phyloP scores from a whole-genome alignment of 2,113 vertebrate genomes.

The Cyanocitta stelleri region DNA sequence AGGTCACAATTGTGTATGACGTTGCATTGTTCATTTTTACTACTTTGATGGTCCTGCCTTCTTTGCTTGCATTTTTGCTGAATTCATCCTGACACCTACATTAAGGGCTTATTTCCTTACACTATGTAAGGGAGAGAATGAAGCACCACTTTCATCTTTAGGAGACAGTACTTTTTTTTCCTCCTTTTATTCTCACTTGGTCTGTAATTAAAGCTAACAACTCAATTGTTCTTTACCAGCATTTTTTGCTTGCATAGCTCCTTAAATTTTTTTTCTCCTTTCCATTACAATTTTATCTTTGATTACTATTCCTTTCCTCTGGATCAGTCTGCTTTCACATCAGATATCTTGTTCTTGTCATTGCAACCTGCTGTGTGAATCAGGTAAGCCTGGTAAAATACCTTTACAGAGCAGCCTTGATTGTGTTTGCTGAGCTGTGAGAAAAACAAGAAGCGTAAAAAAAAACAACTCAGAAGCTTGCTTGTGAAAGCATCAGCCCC shows the following conservation, averaged over 20 bases:
- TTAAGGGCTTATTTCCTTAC: background rate
- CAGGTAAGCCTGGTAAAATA: background rate
- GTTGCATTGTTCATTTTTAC: background rate
- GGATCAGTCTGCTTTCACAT: background rate
- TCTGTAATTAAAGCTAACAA: background rate
- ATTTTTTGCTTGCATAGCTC: background rate
- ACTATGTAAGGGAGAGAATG: background rate
- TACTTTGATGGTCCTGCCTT: background rate
- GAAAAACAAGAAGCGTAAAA: background rate
- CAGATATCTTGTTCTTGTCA: background rate
- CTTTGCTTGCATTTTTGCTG: background rate
- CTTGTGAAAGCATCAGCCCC: background rate
- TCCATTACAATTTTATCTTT: background rate
- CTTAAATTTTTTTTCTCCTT: background rate
- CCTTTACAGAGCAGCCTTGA: background rate
- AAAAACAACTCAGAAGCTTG: background rate
- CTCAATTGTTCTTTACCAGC: background rate
- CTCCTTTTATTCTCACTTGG: background rate
- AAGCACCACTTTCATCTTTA: accelerated
- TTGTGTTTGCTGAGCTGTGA: background rate
- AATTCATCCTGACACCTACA: background rate
- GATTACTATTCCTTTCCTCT: background rate
- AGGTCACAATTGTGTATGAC: background rate
- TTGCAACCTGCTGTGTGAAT: background rate
- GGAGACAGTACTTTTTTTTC: background rate